A percentile compares a stretch with the other conserved stretches of the same genome.
Evolutionary conservation across 2,113 vertebrate species (phyloP).

Genomic region (Festucalex cinctus): DNA sequence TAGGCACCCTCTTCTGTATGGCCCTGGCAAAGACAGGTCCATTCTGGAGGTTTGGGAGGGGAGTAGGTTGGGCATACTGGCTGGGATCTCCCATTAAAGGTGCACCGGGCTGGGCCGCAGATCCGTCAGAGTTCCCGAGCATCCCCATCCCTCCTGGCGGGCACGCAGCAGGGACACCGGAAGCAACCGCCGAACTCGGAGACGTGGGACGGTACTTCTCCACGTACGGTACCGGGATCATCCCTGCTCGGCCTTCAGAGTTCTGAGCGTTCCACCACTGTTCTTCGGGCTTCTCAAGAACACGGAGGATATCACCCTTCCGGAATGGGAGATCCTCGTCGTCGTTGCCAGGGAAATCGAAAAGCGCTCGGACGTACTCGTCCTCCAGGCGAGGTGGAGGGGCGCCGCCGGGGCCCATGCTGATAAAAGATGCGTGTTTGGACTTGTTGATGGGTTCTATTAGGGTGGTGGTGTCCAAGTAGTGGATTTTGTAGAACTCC

Average conservation of each 20-base stretch:
- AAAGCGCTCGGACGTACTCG: slow-evolving; percentile 92
- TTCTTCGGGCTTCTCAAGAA: slow-evolving; percentile 97
- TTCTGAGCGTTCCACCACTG: slow-evolving; percentile 99
- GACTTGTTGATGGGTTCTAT: slow-evolving; percentile 93
- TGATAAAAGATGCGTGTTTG: slow-evolving; percentile 78
- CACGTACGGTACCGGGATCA: slow-evolving; percentile 98
- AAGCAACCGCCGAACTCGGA: slow-evolving; percentile 63
- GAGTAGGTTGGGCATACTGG: slow-evolving; percentile 97
- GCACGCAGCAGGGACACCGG: slow-evolving; percentile 28
- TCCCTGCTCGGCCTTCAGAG: slow-evolving; percentile 88
- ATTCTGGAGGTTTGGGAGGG: slow-evolving; percentile 98
- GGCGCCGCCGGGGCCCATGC: slow-evolving; percentile 46
- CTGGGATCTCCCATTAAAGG: slow-evolving; percentile 90
- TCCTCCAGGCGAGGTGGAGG: slow-evolving; percentile 86
- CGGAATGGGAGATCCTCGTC: slow-evolving; percentile 98
- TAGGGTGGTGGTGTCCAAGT: slow-evolving; percentile 98
- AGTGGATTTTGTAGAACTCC: slow-evolving; percentile 99
- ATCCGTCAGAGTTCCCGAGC: slow-evolving; percentile 87
- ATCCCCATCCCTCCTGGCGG: slow-evolving; percentile 33
- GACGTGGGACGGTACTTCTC: slow-evolving; percentile 93
- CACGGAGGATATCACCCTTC: slow-evolving; percentile 92
- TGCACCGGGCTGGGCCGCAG: slow-evolving; percentile 69
- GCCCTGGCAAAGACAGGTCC: slow-evolving; percentile 97
- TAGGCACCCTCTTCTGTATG: slow-evolving; percentile 99
- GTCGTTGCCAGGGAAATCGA: slow-evolving; percentile 97